Evolutionary conservation across 2,888 invertebrate species (phyloP), one percentile per base, ranked within the genome.

Genomic region (Eupithecia insigniata): DNA sequence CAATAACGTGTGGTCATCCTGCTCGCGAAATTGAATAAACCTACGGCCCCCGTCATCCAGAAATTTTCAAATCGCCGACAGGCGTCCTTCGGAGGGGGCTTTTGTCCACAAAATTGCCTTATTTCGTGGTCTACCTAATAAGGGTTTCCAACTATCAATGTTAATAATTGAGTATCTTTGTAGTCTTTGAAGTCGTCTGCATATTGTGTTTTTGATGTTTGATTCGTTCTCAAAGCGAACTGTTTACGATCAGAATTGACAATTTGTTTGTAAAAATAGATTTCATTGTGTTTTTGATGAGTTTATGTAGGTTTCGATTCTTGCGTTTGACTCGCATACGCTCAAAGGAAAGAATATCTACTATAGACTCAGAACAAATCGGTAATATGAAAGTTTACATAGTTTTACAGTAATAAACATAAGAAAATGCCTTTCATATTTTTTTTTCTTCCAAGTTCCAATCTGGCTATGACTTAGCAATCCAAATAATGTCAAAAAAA

Each of bases 31-130:
- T 92, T 92, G 90, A 92, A 93, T 93, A 93, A 93, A 89, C 89
- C 90, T 51, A 22, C 83, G 89, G 90, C 86, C 84, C 77, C 85
- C 85, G 85, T 89, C 91, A 87, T 84, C 86, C 89, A 89, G 90
- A 91, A 93, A 93, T 90, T 93, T 92, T 91, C 87, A 87, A 91
- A 91, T 89, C 85, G 90, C 89, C 91, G 86, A 87, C 90, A 90
- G 89, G 75, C 79, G 76, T 79, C 79, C 74, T 64, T 69, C 87
- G 82, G 84, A 88, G 88, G 92, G 87, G 84, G 85, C 88, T 91
- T 92, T 93, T 94, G 92, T 93, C 91, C 90, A 82, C 87, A 77
- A 92, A 93, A 94, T 94, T 92, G 91, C 92, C 90, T 92, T 89
- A 91, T 92, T 90, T 89, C 87, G 87, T 88, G 89, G 86, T 85